A percentile compares a stretch with the other conserved stretches of the same genome.
Conservation (phyloP, 2,113 vertebrate genomes). For the Dunckerocampus dactyliophorus region DNA sequence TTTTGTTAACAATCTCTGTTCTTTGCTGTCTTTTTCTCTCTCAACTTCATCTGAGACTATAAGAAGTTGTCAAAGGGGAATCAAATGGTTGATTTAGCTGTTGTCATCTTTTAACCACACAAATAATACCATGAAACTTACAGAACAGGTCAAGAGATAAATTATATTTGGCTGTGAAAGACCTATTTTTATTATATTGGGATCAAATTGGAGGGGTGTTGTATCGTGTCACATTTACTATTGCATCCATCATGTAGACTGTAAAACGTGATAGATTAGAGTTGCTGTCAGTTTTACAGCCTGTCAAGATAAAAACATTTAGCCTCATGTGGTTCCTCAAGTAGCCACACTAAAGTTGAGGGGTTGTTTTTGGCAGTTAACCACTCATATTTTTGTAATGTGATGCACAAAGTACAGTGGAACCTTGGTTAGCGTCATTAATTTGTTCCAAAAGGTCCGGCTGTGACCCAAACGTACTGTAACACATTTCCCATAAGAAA, state of each 20-base stretch:
- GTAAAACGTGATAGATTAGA: constrained; percentile 35
- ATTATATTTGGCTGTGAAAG: background rate
- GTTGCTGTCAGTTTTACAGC: constrained; percentile 27
- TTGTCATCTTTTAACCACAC: too few species aligned
- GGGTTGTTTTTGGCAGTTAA: constrained; percentile 10
- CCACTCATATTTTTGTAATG: background rate
- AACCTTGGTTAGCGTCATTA: too few species aligned
- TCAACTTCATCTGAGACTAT: too few species aligned
- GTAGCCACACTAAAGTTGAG: background rate
- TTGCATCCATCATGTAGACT: constrained; percentile 7
- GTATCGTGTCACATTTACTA: constrained; percentile 1
- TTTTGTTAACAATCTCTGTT: too few species aligned
- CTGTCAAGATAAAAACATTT: constrained; percentile 28
- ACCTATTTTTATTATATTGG: background rate
- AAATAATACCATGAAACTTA: too few species aligned
- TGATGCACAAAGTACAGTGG: background rate
- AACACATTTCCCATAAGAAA: too few species aligned
- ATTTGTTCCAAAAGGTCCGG: too few species aligned
- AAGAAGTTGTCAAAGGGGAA: too few species aligned
- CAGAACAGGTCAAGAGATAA: too few species aligned
- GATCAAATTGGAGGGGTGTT: constrained; percentile 11
- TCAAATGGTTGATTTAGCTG: too few species aligned
- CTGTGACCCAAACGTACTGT: too few species aligned
- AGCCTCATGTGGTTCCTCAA: constrained; percentile 25
- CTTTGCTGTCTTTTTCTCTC: too few species aligned